Base-by-base conservation (phyloP, 2,113 vertebrate species). In the Epinephelus fuscoguttatus region DNA sequence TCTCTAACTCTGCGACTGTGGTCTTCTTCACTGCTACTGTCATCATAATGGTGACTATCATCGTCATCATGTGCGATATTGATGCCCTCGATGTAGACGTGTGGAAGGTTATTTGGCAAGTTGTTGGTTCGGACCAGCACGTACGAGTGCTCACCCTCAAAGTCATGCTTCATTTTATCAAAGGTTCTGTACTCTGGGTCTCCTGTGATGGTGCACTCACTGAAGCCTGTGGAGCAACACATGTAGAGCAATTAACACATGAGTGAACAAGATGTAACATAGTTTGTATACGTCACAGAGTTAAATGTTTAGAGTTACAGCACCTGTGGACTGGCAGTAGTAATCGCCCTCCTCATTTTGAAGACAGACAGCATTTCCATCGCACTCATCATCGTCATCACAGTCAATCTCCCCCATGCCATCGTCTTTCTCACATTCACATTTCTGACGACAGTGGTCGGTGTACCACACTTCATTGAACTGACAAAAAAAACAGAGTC, bases 151-250 rank as follows among this genome's bases (percentile, higher is more conserved):
- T 81, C 89, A 18, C 96, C 96, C 66, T 95, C 84, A 67, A 97
- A 97, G 30, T 95, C 66, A 77, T 97, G 94, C 86, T 93, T 89
- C 84, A 96, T 67, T 37, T 93, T 71, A 0, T 97, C 96, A 3
- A 97, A 97, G 2, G 96, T 96, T 85, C 47, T 23, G 78, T 96
- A 97, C 78, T 96, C 93, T 2, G 96, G 93, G 42, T 95, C 93
- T 0, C 91, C 90, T 0, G 92, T 86, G 74, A 97, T 53, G 1
- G 21, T 84, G 70, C 97, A 97, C 71, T 90, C 93, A 27, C 86
- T 84, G 67, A 96, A 97, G 15, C 80, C 97, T 97, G 82, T 40
- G 19, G 57, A 57, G 40, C 30, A 57, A 78, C 15, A 78, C 25
- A 12, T 21, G 50, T 13, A 52, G 13, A 75, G 57, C 21, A 47